Percentiles rank a stretch among this genome's conserved stretches.
phyloP scores from a whole-genome alignment of 2,888 invertebrate species.

The Lithophane ornitopus region DNA sequence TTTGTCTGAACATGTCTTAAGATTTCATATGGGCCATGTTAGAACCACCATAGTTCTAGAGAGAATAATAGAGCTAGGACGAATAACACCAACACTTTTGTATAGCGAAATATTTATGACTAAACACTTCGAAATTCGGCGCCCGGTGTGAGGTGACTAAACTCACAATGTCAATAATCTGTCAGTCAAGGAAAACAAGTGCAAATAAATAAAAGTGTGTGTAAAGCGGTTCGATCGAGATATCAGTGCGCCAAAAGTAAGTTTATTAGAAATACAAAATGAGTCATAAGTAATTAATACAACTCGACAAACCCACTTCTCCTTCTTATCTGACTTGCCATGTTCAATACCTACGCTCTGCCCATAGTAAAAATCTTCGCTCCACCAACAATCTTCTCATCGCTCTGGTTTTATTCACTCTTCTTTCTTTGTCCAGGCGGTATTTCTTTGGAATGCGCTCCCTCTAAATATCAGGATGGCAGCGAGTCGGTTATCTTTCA shows the following conservation, averaged over 20 bases:
- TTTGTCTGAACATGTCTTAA: neutral
- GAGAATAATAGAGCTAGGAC: neutral
- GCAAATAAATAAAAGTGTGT: slow-evolving; percentile 19
- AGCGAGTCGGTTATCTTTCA: too few species aligned
- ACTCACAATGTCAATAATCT: slow-evolving; percentile 15
- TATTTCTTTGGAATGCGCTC: too few species aligned
- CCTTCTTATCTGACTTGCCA: too few species aligned
- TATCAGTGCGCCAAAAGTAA: slow-evolving; percentile 1
- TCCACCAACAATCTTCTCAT: too few species aligned
- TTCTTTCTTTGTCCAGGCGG: too few species aligned
- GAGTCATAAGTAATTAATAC: slow-evolving; percentile 25
- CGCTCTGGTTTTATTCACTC: too few species aligned
- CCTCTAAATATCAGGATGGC: too few species aligned
- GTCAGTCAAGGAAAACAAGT: slow-evolving; percentile 24
- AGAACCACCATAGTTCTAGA: too few species aligned
- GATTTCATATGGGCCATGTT: neutral
- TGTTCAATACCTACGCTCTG: too few species aligned
- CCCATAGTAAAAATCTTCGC: too few species aligned
- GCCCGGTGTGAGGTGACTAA: slow-evolving; percentile 15
- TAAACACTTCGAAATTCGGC: neutral
- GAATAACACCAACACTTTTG: neutral
- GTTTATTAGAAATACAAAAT: neutral
- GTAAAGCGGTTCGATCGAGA: slow-evolving; percentile 23
- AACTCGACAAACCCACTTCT: too few species aligned
- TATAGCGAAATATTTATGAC: too few species aligned